A percentile compares a stretch with the other conserved stretches of the same genome.
These are phyloP conservation scores for Drosophila longiperda DNA, from an alignment of 2,888 invertebrate species.

Conservation along the genomic window DNA sequence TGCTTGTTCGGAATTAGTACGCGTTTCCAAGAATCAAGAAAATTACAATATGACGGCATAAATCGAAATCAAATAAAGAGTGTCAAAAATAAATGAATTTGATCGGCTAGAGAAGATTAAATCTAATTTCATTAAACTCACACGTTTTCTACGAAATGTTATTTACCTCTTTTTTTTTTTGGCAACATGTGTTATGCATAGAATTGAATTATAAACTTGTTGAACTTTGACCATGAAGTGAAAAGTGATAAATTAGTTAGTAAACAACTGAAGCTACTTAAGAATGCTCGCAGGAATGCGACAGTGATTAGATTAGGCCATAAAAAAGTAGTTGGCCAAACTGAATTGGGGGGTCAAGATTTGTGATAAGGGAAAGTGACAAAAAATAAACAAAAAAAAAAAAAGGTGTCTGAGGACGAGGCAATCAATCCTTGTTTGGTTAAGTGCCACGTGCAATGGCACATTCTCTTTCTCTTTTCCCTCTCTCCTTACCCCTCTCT, in stretches of 20 bases:
- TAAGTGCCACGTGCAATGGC: conserved; percentile 51
- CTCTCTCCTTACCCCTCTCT: neutral
- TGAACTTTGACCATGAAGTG: conserved; percentile 31
- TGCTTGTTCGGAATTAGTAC: conserved; percentile 37
- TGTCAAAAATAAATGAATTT: conserved; percentile 8
- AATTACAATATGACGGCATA: conserved; percentile 12
- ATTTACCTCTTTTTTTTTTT: conserved; percentile 17
- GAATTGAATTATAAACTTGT: conserved; percentile 44
- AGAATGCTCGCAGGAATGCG: conserved; percentile 65
- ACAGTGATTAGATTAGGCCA: conserved; percentile 65
- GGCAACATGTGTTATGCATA: conserved; percentile 55
- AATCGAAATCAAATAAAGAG: neutral
- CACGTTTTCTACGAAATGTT: neutral
- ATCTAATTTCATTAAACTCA: conserved; percentile 30
- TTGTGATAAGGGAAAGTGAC: conserved; percentile 34
- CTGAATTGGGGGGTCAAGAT: conserved; percentile 51
- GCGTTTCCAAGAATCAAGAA: conserved; percentile 34
- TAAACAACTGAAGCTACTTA: conserved; percentile 8
- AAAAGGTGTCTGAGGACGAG: neutral
- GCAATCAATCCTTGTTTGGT: conserved; percentile 38
- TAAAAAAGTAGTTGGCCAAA: conserved; percentile 29
- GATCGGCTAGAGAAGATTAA: conserved; percentile 43
- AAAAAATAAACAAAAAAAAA: neutral
- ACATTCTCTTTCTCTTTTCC: neutral
- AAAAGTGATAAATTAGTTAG: neutral